A percentile compares a stretch with the other conserved stretches of the same genome.
Evolutionary conservation across 2,888 invertebrate species (phyloP).

Genomic region (Tenthredo amoena): DNA sequence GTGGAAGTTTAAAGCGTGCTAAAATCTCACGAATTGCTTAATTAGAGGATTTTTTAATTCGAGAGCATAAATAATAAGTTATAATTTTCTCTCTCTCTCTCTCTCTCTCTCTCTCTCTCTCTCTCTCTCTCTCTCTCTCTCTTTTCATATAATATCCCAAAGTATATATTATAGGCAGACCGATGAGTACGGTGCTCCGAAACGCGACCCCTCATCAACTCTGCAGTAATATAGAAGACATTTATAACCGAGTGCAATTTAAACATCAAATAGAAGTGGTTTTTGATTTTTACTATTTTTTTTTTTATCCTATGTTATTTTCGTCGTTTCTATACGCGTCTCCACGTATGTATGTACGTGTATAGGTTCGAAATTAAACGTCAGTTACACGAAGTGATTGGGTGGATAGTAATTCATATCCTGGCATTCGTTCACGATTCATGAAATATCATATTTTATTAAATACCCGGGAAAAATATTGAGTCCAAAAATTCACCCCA

Average conservation of each 20-base stretch:
- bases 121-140: neutral
- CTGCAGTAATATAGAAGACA: neutral
- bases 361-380: neutral
- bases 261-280: neutral
- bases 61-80: neutral
- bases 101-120: neutral
- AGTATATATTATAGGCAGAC: neutral
- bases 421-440: neutral
- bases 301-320: neutral
- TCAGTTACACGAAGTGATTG: slow-evolving; percentile 7
- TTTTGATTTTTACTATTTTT: neutral
- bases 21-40: slow-evolving; percentile 6
- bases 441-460: neutral
- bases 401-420: neutral
- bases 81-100: neutral
- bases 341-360: neutral
- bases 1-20: slow-evolving; percentile 1
- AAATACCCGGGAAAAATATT: no score
- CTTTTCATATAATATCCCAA: neutral
- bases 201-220: neutral
- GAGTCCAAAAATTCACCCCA: neutral
- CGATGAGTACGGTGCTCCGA: neutral
- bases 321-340: neutral
- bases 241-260: neutral
- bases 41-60: slow-evolving; percentile 8